These are phyloP conservation scores for Montifringilla adamsi DNA, from an alignment of 2,113 vertebrate species.

Conservation along the genomic window DNA sequence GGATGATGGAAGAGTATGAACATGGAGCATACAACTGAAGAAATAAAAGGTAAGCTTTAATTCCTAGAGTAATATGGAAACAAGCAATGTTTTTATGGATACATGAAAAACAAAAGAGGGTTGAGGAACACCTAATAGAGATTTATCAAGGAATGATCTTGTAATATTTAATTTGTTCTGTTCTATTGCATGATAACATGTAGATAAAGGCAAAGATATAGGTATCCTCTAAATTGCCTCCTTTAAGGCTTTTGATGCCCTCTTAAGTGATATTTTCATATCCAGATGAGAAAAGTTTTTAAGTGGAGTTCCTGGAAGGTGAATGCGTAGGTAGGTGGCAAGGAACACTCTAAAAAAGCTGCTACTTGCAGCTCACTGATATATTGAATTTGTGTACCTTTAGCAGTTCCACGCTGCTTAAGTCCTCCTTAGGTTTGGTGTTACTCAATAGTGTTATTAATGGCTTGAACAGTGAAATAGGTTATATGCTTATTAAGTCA, in stretches of 20 bases:
- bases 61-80: neutral
- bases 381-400: neutral
- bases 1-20: neutral
- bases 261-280: neutral
- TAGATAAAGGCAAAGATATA: neutral
- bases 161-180: neutral
- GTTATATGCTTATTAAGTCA: constrained; percentile 55
- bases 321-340: neutral
- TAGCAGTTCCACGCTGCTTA: neutral
- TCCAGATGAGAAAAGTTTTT: neutral
- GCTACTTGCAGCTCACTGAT: neutral
- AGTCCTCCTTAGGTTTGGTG: neutral
- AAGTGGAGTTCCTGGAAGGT: neutral
- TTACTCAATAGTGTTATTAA: constrained; percentile 20
- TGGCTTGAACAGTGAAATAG: constrained; percentile 10
- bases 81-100: neutral
- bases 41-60: neutral
- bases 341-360: neutral
- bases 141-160: neutral
- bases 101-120: neutral
- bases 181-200: neutral
- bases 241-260: neutral
- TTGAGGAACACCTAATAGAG: neutral
- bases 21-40: neutral
- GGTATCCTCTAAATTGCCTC: neutral